phyloP scores from a whole-genome alignment of 2,797 vertebrate species.

The Forpus xanthops region DNA sequence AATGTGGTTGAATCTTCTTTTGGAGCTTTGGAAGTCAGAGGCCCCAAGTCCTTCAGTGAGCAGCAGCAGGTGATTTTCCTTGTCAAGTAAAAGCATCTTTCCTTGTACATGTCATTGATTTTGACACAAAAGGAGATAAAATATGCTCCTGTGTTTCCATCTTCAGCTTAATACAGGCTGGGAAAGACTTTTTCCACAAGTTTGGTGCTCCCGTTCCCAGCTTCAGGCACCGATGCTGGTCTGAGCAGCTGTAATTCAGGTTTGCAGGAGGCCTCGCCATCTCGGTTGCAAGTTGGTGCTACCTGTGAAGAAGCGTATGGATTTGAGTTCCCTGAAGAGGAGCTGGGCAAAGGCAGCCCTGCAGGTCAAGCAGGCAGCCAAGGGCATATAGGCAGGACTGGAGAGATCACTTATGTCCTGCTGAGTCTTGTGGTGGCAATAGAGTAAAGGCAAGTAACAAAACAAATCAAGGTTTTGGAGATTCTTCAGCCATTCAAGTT shows the following conservation, averaged over 20 bases:
- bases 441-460: neutral
- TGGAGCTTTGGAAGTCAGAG: neutral
- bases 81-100: neutral
- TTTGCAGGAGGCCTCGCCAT: neutral
- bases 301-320: neutral
- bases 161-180: neutral
- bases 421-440: neutral
- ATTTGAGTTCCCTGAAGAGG: neutral
- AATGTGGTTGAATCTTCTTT: neutral
- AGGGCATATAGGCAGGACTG: neutral
- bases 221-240: neutral
- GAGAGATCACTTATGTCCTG: neutral
- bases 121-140: neutral
- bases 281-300: fast-evolving
- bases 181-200: neutral
- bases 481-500: neutral
- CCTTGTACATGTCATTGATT: neutral
- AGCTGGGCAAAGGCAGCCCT: neutral
- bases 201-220: neutral
- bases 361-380: neutral
- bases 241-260: neutral
- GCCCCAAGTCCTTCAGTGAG: neutral
- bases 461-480: neutral
- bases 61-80: neutral
- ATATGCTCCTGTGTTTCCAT: neutral